phyloP scores from a whole-genome alignment of 2,113 vertebrate genomes.

The Amia ocellicauda region DNA sequence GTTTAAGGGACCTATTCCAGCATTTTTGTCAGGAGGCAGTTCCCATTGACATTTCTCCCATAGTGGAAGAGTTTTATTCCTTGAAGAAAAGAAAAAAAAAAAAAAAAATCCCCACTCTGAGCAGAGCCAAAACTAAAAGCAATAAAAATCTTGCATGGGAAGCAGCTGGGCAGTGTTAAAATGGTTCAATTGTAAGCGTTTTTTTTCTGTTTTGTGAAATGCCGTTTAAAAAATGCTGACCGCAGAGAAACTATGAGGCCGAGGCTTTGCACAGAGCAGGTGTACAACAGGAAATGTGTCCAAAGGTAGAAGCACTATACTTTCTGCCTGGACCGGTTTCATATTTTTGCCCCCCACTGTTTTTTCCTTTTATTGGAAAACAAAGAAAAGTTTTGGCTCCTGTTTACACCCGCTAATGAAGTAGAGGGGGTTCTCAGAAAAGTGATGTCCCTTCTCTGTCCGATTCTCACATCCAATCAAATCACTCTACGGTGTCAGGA shows the following conservation, averaged over 20 bases:
- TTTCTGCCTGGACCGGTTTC: no score
- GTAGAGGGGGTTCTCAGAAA: no score
- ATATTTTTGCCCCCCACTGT: no score
- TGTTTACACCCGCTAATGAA: no score
- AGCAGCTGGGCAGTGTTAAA: not conserved
- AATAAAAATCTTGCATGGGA: slow-evolving; percentile 2
- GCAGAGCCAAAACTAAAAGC: not conserved
- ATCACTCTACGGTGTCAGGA: no score
- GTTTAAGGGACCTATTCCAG: not conserved
- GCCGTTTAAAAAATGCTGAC: not conserved
- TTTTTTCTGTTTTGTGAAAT: no score
- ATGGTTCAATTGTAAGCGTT: no score
- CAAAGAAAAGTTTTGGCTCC: no score
- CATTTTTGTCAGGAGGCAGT: not conserved
- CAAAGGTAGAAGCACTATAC: no score
- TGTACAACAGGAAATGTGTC: not conserved
- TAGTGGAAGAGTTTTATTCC: not conserved
- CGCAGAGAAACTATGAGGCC: not conserved
- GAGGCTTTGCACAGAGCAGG: not conserved
- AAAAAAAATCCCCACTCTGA: not conserved
- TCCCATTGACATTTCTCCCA: not conserved
- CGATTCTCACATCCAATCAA: no score
- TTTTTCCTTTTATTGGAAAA: no score
- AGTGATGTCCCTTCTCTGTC: no score
- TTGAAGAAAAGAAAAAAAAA: not conserved